Base-by-base conservation (phyloP, 2,113 vertebrate species). In the Saccopteryx leptura region DNA sequence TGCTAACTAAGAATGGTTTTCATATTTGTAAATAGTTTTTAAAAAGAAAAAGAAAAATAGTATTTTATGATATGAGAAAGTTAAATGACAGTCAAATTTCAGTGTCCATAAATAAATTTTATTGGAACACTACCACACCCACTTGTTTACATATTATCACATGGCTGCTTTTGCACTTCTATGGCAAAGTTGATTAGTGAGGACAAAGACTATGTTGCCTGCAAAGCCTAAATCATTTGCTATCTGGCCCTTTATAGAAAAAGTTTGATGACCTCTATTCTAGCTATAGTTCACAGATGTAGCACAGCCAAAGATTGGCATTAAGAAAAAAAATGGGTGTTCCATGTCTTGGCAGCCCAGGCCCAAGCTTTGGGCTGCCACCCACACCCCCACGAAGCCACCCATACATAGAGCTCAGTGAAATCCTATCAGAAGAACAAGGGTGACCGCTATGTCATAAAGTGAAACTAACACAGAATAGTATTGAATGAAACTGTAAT, bases 51-150 rank as follows among this genome's bases (percentile, higher is more conserved):
- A 86, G 18, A 92, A 82, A 18, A 56, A 79, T 10, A 69, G 54
- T 50, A 83, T 89, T 79, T 83, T 87, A 48, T 86, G 69, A 88
- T 19, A 68, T 28, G 15, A 76, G 24, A 80, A 66, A 69, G 18
- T 11, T 46, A 52, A 23, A 61, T 56, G 15, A 89, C 94, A 94
- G 89, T 96, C 52, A 90, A 69, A 80, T 75, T 39, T 90, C 48
- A 61, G 28, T 50, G 21, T 75, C 24, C 21, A 65, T 46, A 89
- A 78, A 86, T 82, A 82, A 72, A 68, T 83, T 84, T 84, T 48
- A 90, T 39, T 75, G 79, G 68, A 28, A 91, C 78, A 78, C 19
- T 71, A 21, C 28, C 72, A 74, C 28, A 60, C 21, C 14, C 4
- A 65, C n/a, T 69, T 50, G 48, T 84, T 50, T 76, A 26, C 31